phyloP scores from a whole-genome alignment of 2,113 vertebrate genomes.

The Tyto alba region DNA sequence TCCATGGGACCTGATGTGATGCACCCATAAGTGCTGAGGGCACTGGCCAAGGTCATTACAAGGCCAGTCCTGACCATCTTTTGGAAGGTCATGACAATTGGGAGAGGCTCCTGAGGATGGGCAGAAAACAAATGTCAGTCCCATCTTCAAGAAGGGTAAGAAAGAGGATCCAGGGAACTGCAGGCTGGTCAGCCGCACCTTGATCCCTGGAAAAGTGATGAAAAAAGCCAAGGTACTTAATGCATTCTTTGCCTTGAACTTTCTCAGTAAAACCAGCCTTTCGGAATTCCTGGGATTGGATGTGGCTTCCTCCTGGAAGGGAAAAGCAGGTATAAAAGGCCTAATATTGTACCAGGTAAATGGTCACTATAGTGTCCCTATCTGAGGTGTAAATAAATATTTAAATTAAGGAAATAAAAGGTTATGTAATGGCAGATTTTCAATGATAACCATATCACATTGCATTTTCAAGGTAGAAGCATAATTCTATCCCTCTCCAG shows the following conservation, averaged over 20 bases:
- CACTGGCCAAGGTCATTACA: not conserved
- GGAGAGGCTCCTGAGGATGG: not conserved
- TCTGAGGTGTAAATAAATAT: not conserved
- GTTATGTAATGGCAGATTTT: not conserved
- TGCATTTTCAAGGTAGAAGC: not conserved
- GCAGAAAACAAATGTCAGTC: not conserved
- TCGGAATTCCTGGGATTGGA: not conserved
- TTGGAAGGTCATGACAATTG: accelerated
- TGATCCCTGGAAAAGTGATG: not conserved
- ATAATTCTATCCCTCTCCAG: not conserved
- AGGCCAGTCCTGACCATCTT: not conserved
- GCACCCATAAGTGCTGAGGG: not conserved
- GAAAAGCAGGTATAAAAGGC: not conserved
- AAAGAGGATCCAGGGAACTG: not conserved
- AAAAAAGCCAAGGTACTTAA: not conserved
- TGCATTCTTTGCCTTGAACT: not conserved
- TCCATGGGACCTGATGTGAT: not conserved
- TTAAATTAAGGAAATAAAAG: not conserved
- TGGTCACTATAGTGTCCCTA: not conserved
- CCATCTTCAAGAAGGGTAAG: not conserved
- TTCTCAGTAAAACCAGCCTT: not conserved
- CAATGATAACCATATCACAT: not conserved
- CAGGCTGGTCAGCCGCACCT: not conserved
- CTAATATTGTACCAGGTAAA: not conserved
- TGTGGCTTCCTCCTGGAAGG: not conserved